These are phyloP conservation scores for Sphaeridia pumilis DNA, from an alignment of 2,888 invertebrate genomes.

Conservation along the genomic window DNA sequence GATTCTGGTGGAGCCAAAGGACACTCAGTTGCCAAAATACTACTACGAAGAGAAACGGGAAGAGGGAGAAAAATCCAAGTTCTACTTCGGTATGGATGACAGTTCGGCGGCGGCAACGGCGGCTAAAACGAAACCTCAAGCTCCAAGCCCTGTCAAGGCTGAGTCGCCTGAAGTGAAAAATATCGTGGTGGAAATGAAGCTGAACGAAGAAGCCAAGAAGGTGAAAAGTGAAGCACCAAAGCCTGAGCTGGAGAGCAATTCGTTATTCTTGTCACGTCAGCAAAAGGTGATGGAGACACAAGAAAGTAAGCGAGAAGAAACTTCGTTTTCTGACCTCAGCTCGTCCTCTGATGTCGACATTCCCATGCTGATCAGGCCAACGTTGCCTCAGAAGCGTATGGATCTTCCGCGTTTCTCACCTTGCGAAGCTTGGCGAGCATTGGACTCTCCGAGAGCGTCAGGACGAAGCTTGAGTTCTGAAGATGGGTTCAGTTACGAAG, in stretches of 20 bases:
- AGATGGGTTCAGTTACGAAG: conserved; percentile 33
- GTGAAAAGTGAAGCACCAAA: background rate
- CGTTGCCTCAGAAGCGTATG: conserved; percentile 63
- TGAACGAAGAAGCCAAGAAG: conserved; percentile 2
- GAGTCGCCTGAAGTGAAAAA: conserved; percentile 9
- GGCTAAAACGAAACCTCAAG: too few relatives aligned
- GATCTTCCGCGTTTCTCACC: conserved; percentile 71
- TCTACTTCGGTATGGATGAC: conserved; percentile 70
- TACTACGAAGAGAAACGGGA: conserved; percentile 11
- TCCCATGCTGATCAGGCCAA: conserved; percentile 61
- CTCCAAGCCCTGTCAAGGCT: too few relatives aligned
- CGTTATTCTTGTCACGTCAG: too few relatives aligned
- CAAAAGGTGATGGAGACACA: background rate
- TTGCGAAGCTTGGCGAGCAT: conserved; percentile 66
- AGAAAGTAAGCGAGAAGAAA: background rate
- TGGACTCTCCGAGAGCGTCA: conserved; percentile 43
- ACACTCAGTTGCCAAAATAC: too few relatives aligned
- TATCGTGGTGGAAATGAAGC: conserved; percentile 5
- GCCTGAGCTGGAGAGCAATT: background rate
- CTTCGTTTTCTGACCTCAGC: conserved; percentile 32
- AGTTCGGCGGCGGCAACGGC: too few relatives aligned
- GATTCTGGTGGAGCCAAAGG: too few relatives aligned
- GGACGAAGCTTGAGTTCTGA: conserved; percentile 40
- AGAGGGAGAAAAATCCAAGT: too few relatives aligned
- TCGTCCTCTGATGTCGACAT: conserved; percentile 46